Conservation (phyloP, 2,888 invertebrate genomes). For the Drosophila demipolita region DNA sequence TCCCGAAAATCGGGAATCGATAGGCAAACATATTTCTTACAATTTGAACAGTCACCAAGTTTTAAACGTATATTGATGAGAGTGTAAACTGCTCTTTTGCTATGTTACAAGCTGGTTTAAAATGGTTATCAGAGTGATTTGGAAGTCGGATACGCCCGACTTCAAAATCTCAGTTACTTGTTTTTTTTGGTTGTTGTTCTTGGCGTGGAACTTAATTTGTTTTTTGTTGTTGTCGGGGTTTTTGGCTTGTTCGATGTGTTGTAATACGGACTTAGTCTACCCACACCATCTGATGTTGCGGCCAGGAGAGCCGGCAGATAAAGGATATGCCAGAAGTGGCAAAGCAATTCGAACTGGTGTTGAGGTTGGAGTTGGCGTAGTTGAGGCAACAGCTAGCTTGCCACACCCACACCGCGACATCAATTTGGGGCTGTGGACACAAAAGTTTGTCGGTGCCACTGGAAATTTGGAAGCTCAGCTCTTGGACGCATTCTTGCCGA, state of each 20-base stretch:
- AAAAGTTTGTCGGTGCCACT: conserved; percentile 82
- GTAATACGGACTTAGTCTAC: conserved; percentile 80
- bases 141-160: background rate
- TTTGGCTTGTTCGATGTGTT: conserved; percentile 51
- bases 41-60: too few species aligned
- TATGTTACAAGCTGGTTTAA: background rate
- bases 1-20: too few species aligned
- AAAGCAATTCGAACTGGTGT: conserved; percentile 6
- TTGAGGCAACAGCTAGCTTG: conserved; percentile 30
- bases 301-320: conserved; percentile 50
- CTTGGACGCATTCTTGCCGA: conserved; percentile 81
- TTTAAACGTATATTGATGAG: background rate
- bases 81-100: background rate
- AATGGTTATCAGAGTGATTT: background rate
- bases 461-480: conserved; percentile 82
- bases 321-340: conserved; percentile 19
- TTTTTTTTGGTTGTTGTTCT: conserved; percentile 1
- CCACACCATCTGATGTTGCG: conserved; percentile 83
- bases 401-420: conserved; percentile 66
- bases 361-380: conserved; percentile 7
- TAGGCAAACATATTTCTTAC: too few species aligned
- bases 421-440: conserved; percentile 84
- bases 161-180: background rate
- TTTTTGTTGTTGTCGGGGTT: conserved; percentile 56
- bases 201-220: background rate